phyloP scores from a whole-genome alignment of 2,888 invertebrate species.

The Amiota communis region DNA sequence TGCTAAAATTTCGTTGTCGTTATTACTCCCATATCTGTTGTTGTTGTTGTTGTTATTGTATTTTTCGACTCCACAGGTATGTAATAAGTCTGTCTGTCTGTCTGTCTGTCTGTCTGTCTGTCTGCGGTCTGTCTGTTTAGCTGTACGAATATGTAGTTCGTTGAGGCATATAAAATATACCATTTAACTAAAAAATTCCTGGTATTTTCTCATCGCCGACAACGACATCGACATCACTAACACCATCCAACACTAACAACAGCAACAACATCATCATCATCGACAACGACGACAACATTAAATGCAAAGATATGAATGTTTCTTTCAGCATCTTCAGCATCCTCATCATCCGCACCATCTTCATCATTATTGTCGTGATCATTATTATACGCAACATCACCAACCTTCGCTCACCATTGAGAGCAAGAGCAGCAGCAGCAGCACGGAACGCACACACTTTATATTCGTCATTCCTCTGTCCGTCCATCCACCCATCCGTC shows the following conservation, averaged over 20 bases:
- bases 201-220: constrained; percentile 28
- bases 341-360: constrained; percentile 8
- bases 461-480: constrained; percentile 1
- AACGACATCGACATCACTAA: constrained; percentile 14
- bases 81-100: neutral
- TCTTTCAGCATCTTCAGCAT: neutral
- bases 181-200: constrained; percentile 31
- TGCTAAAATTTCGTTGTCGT: constrained; percentile 7
- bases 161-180: constrained; percentile 25
- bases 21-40: neutral
- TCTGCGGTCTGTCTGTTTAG: neutral
- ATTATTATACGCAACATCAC: constrained; percentile 15
- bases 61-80: no score
- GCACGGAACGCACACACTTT: neutral
- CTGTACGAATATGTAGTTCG: neutral
- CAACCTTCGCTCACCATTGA: neutral
- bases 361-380: constrained; percentile 4
- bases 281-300: constrained; percentile 13
- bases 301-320: constrained; percentile 23
- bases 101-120: constrained; percentile 1
- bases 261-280: neutral
- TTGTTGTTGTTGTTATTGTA: no score
- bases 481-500: neutral
- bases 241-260: neutral
- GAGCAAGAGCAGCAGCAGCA: no score